A percentile compares a stretch with the other conserved stretches of the same genome.
Conservation (phyloP, 1,140 invertebrate genomes). For the Tribolium madens region DNA sequence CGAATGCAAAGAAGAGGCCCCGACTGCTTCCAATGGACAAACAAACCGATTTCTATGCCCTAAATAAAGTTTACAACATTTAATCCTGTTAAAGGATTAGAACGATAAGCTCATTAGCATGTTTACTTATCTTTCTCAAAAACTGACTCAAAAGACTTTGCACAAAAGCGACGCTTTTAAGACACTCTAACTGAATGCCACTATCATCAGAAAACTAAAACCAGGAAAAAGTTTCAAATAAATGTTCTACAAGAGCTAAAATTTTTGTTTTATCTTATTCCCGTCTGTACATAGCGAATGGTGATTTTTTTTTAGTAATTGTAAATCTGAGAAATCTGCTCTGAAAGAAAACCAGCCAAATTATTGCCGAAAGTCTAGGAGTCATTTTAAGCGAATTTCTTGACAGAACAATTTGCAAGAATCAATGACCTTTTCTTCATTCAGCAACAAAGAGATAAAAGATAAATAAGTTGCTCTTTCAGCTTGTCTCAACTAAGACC, state of each 20-base stretch:
- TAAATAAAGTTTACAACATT: slow-evolving; percentile 5
- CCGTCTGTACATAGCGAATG: too few relatives aligned
- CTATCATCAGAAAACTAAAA: too few relatives aligned
- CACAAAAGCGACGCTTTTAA: not conserved
- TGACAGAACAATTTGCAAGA: not conserved
- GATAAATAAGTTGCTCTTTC: not conserved
- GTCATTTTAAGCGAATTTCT: not conserved
- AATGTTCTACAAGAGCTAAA: too few relatives aligned
- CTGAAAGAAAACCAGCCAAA: not conserved
- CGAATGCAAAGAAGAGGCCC: slow-evolving; percentile 4
- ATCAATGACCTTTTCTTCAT: not conserved
- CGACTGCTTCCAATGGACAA: slow-evolving; percentile 8
- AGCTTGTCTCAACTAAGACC: not conserved
- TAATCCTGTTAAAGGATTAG: slow-evolving; percentile 30
- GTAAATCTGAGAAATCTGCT: not conserved
- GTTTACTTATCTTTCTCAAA: slow-evolving; percentile 28
- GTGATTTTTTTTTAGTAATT: not conserved
- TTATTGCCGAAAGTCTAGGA: not conserved
- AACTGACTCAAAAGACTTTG: slow-evolving; percentile 1
- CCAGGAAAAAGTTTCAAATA: too few relatives aligned
- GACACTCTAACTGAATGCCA: not conserved
- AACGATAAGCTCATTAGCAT: slow-evolving; percentile 30
- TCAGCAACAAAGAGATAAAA: not conserved
- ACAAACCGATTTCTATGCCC: slow-evolving; percentile 34
- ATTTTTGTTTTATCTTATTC: too few relatives aligned